Conservation (phyloP, 2,888 invertebrate species). For the Laothoe populi region DNA sequence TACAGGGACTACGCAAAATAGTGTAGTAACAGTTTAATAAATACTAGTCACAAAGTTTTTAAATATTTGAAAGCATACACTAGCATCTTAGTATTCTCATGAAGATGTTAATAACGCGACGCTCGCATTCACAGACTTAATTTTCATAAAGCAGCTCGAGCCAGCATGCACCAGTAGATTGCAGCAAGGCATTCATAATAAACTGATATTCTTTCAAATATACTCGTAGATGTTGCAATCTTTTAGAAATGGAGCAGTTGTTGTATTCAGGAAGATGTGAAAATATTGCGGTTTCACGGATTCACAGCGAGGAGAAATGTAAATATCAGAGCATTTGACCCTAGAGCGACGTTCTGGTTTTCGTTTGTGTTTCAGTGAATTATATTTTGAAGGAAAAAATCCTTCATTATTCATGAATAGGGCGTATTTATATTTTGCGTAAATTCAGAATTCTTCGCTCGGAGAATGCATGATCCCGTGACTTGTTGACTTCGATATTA, state of each 20-base stretch:
- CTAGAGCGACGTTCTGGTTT: background rate
- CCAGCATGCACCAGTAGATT: conserved; percentile 3
- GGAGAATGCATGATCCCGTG: background rate
- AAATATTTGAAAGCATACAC: background rate
- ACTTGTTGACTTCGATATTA: too few relatives aligned
- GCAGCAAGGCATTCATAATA: conserved; percentile 4
- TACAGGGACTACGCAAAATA: too few relatives aligned
- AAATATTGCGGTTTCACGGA: background rate
- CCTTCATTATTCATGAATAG: conserved; percentile 1
- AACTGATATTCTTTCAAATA: background rate
- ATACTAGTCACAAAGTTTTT: background rate
- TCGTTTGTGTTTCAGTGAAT: background rate
- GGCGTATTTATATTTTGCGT: background rate
- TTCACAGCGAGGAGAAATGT: background rate
- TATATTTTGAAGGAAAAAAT: conserved; percentile 4
- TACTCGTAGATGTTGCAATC: background rate
- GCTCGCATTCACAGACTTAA: conserved; percentile 35
- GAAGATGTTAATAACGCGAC: conserved; percentile 13
- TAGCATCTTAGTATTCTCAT: background rate
- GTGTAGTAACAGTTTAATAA: too few relatives aligned
- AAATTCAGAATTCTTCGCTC: background rate
- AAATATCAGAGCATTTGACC: background rate
- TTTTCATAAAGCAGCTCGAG: conserved; percentile 36
- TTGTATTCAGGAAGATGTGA: conserved; percentile 8
- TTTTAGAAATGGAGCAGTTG: background rate